phyloP scores from a whole-genome alignment of 2,888 invertebrate species.

The Thecocarcelia acutangulata region DNA sequence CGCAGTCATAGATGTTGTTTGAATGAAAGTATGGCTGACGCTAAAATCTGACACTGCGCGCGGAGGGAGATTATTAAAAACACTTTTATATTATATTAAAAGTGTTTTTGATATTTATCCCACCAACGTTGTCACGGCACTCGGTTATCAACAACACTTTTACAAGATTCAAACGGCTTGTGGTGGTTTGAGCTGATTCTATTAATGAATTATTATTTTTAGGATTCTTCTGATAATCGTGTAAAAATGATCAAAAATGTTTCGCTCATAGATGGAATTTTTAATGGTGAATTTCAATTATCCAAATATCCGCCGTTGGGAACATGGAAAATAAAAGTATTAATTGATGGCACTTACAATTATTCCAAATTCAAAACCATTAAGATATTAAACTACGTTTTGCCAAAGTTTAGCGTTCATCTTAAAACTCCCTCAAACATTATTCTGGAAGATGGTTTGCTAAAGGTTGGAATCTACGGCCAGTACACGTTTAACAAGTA shows the following conservation, averaged over 20 bases:
- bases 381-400: conserved; percentile 92
- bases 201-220: background rate
- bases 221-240: conserved; percentile 90
- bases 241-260: conserved; percentile 90
- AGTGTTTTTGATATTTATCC: too few relatives aligned
- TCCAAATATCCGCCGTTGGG: conserved; percentile 93
- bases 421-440: conserved; percentile 91
- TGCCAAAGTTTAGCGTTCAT: conserved; percentile 95
- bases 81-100: too few relatives aligned
- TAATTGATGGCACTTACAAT: conserved; percentile 79
- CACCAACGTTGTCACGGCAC: too few relatives aligned
- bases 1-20: too few relatives aligned
- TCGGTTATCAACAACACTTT: too few relatives aligned
- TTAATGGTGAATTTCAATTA: conserved; percentile 88
- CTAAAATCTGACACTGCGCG: too few relatives aligned
- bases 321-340: conserved; percentile 91
- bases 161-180: too few relatives aligned
- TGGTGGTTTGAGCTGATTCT: too few relatives aligned
- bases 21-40: too few relatives aligned
- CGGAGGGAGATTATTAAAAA: too few relatives aligned
- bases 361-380: conserved; percentile 71
- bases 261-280: conserved; percentile 87
- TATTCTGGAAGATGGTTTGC: conserved; percentile 89
- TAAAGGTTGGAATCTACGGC: conserved; percentile 80
- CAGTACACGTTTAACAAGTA: conserved; percentile 93